A percentile compares a stretch with the other conserved stretches of the same genome.
Evolutionary conservation across 2,797 vertebrate genomes (phyloP).

Genomic region (Xiphophorus birchmanni): DNA sequence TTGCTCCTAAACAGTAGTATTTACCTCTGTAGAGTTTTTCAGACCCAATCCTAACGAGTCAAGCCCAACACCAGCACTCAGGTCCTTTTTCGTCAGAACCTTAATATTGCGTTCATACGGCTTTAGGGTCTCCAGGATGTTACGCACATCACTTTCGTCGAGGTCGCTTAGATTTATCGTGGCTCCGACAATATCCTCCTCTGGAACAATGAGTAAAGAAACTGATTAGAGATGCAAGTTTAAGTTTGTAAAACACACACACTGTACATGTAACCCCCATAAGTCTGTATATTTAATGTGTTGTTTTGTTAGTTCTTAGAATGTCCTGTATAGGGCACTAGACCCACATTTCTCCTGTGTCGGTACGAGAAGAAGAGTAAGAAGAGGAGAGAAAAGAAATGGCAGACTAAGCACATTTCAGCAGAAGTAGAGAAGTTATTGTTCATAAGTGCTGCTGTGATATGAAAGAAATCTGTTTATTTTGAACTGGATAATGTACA

Average conservation of each 20-base stretch:
- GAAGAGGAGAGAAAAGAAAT: no score
- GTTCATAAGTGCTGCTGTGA: no score
- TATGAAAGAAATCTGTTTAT: no score
- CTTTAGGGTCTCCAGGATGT: slow-evolving; percentile 77
- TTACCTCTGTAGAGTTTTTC: slow-evolving; percentile 47
- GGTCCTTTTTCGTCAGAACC: slow-evolving; percentile 75
- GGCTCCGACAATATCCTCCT: slow-evolving; percentile 78
- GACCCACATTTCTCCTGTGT: no score
- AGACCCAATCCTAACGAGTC: slow-evolving; percentile 46
- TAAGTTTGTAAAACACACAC: not conserved
- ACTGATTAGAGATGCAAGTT: not conserved
- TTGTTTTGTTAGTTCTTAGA: no score
- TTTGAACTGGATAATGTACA: no score
- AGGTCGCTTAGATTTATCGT: slow-evolving; percentile 82
- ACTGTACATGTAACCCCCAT: not conserved
- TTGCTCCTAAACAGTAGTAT: not conserved
- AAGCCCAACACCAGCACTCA: slow-evolving; percentile 33
- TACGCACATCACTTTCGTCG: slow-evolving; percentile 67
- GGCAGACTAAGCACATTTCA: no score
- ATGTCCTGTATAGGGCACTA: no score
- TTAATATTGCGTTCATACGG: slow-evolving; percentile 79
- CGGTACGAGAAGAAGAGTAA: no score
- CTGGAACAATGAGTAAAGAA: slow-evolving; percentile 47
- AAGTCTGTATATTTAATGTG: no score
- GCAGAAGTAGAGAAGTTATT: no score